Conservation (phyloP, 2,888 invertebrate genomes). For the Bedellia somnulentella region DNA sequence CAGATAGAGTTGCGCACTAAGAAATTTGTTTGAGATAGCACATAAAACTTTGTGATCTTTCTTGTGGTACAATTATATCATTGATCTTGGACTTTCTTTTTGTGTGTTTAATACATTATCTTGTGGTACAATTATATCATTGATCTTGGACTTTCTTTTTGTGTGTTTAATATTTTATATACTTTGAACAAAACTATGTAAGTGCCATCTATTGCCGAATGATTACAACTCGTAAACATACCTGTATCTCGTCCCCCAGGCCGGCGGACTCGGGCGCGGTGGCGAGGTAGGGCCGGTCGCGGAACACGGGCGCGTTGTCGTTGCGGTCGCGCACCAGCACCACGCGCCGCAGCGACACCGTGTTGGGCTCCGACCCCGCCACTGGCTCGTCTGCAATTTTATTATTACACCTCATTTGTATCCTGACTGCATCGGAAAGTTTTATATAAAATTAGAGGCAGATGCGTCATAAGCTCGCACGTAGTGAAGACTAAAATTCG, state of each 20-base stretch:
- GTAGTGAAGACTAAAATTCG: too few relatives aligned
- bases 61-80: neutral
- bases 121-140: neutral
- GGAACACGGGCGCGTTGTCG: slow-evolving; percentile 77
- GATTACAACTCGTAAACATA: too few relatives aligned
- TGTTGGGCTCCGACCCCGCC: slow-evolving; percentile 73
- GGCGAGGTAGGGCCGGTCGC: slow-evolving; percentile 72
- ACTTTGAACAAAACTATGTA: too few relatives aligned
- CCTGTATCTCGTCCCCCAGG: slow-evolving; percentile 66
- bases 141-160: neutral
- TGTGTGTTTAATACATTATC: neutral
- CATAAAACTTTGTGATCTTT: too few relatives aligned
- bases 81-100: neutral
- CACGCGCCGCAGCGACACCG: slow-evolving; percentile 74
- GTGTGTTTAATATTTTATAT: neutral
- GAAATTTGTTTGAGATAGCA: too few relatives aligned
- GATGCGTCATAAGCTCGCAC: too few relatives aligned
- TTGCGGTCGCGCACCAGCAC: slow-evolving; percentile 79
- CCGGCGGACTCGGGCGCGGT: slow-evolving; percentile 69
- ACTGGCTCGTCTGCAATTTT: slow-evolving; percentile 65
- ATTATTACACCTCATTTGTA: too few relatives aligned
- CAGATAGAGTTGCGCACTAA: too few relatives aligned
- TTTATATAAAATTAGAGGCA: too few relatives aligned
- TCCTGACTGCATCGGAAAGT: too few relatives aligned
- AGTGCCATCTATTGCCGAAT: too few relatives aligned